phyloP scores from a whole-genome alignment of 2,113 vertebrate genomes.

The Sialia sialis region DNA sequence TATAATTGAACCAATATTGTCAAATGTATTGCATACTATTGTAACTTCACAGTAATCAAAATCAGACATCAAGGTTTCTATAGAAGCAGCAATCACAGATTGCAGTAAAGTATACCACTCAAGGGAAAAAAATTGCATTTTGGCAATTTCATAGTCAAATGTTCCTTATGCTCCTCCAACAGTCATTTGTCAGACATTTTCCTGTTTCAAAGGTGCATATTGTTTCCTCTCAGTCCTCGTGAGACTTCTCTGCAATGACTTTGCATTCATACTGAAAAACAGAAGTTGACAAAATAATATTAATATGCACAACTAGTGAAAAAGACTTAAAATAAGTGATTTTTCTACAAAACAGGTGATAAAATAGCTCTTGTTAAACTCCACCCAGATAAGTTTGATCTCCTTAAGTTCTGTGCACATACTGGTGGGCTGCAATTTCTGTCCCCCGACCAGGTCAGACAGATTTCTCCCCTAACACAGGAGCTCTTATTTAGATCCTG shows the following conservation, averaged over 20 bases:
- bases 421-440: background rate
- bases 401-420: background rate
- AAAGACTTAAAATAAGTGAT: background rate
- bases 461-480: background rate
- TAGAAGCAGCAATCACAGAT: conserved; percentile 83
- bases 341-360: background rate
- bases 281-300: background rate
- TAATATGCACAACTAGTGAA: background rate
- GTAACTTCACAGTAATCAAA: conserved; percentile 71
- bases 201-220: conserved; percentile 52
- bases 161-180: conserved; percentile 56
- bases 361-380: background rate
- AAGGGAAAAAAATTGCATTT: conserved; percentile 67
- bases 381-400: background rate
- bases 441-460: background rate
- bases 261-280: conserved; percentile 90
- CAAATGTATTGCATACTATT: conserved; percentile 66
- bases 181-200: conserved; percentile 39
- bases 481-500: background rate
- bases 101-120: conserved; percentile 71
- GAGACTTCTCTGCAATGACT: conserved; percentile 87
- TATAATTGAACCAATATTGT: conserved; percentile 57
- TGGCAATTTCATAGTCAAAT: conserved; percentile 72
- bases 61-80: conserved; percentile 67
- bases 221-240: conserved; percentile 83